These are phyloP conservation scores for Mobula birostris DNA, from an alignment of 2,113 vertebrate species.

Conservation along the genomic window DNA sequence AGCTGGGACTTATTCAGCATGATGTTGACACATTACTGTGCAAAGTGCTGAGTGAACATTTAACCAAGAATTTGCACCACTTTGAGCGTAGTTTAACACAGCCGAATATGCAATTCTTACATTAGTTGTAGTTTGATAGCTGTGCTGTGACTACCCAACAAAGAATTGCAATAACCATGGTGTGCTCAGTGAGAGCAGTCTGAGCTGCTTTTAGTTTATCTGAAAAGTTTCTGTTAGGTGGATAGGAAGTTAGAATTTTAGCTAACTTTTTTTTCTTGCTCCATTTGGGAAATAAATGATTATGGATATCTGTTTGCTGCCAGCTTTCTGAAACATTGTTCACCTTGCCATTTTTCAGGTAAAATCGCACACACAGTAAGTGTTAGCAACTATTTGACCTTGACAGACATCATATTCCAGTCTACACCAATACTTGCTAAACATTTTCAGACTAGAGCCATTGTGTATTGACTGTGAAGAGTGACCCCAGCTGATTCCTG, in stretches of 20 bases:
- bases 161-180: conserved; percentile 17
- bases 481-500: background rate
- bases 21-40: conserved; percentile 36
- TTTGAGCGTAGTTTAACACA: background rate
- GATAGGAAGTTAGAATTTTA: background rate
- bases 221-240: background rate
- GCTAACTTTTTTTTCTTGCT: background rate
- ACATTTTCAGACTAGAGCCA: background rate
- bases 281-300: background rate
- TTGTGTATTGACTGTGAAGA: background rate
- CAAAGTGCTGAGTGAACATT: conserved; percentile 36
- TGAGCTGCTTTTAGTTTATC: background rate
- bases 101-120: background rate
- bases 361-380: background rate
- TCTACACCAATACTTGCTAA: background rate
- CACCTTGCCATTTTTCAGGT: background rate
- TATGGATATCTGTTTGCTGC: background rate
- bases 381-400: background rate
- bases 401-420: background rate
- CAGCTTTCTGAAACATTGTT: background rate
- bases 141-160: background rate
- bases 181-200: background rate
- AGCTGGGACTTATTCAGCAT: conserved; percentile 30
- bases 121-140: background rate
- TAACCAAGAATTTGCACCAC: conserved; percentile 35